Conservation (phyloP, 2,888 invertebrate genomes). For the Lasius platythorax region DNA sequence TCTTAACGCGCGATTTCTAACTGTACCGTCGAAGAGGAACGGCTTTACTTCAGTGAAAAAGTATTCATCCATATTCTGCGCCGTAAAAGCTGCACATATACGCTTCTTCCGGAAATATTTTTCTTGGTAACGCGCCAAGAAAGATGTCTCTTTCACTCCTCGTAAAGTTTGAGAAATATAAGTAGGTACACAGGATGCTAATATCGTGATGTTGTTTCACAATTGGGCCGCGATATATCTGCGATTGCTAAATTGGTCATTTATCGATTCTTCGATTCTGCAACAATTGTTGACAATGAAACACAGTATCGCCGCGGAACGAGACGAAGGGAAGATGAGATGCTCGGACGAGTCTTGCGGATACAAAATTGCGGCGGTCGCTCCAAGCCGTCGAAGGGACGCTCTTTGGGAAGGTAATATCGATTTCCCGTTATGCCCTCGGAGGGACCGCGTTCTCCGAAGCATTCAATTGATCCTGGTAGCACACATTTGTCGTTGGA, state of each 20-base stretch:
- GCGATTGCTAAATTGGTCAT: constrained; percentile 46
- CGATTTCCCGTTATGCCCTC: constrained; percentile 82
- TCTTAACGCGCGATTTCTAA: constrained; percentile 19
- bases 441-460: constrained; percentile 62
- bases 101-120: constrained; percentile 70
- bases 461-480: constrained; percentile 80
- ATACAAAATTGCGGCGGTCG: constrained; percentile 26
- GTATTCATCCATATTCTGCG: constrained; percentile 73
- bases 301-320: background rate
- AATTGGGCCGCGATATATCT: background rate
- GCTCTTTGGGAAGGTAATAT: constrained; percentile 72
- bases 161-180: constrained; percentile 71
- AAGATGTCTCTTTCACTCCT: constrained; percentile 72
- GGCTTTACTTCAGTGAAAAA: constrained; percentile 57
- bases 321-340: background rate
- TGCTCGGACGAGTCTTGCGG: background rate
- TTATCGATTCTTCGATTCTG: constrained; percentile 35
- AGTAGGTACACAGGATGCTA: constrained; percentile 57
- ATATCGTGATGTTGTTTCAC: constrained; percentile 38
- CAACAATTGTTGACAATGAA: constrained; percentile 6
- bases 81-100: constrained; percentile 68
- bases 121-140: constrained; percentile 72
- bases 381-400: constrained; percentile 28
- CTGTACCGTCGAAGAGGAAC: background rate
- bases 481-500: constrained; percentile 76